Evolutionary conservation across 2,888 invertebrate species (phyloP), one percentile per base, ranked within the genome.

Genomic region (Leucophenga maculata): DNA sequence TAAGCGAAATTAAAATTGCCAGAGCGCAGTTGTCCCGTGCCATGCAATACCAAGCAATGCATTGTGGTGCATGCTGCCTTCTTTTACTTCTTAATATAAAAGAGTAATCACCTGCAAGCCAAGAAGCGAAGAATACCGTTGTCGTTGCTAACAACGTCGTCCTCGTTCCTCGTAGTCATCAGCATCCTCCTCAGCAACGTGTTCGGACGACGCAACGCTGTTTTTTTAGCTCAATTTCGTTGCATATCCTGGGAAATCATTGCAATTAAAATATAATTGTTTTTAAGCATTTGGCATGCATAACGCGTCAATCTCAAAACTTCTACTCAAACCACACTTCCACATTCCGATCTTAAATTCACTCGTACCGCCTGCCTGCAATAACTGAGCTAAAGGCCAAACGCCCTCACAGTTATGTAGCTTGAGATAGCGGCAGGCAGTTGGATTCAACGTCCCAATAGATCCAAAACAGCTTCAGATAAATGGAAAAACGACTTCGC

Each of bases 191-290:
- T n/a, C 18, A 50, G 50, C 48, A 11, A 55, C 18, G 22, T 14
- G 55, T 22, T 18, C 26, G 14, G 22, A 14, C 20, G 8, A 31
- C 57, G n/a, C 14, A 57, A 4, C 48, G 50, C 18, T n/a, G 39
- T 13, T 16, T 72, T 73, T 73, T 73, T 71, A 70, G 75, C 74
- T 76, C 69, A 72, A 74, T 76, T 83, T 76, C 69, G 69, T 68
- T 72, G 66, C 62, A 69, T 78, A 77, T 82, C 78, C 75, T 75
- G 79, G 79, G 80, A 85, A 86, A 86, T 86, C 86, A 85, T 82
- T 86, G 87, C 88, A 87, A 87, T 87, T 87, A 87, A 80, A 82
- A 82, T 80, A 79, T 82, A 83, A 86, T 87, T 87, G 85, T 87
- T 84, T 83, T 79, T 77, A 80, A 74, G 83, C 82, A 50, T 50